Base-by-base conservation (phyloP, 2,797 vertebrate species). In the Cossypha heuglini region DNA sequence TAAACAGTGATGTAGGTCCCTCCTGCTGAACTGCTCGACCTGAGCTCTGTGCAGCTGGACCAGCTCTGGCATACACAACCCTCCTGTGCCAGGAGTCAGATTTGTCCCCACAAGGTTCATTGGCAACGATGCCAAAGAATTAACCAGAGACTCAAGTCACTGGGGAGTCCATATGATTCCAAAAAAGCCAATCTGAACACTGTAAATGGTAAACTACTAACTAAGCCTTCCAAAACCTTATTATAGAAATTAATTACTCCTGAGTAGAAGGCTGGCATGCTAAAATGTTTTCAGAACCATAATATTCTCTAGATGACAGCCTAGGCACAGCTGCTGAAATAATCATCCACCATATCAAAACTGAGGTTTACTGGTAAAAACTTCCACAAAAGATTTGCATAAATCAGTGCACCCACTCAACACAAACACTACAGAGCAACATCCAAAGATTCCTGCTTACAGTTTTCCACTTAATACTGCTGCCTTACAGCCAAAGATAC, bases 91-190 rank as follows among this genome's bases (percentile, higher is more conserved):
- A 90, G 90, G 90, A 93, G 82, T 81, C 83, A 55, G 66, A 69
- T 94, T 95, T 88, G 94, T 80, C 69, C 88, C 78, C 66, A 25
- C 49, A 84, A 59, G 69, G 73, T 78, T 95, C 80, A 77, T 62
- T 48, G 69, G 79, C 79, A 95, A 18, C 0, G 0, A 13, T 59
- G 69, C 69, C 79, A 95, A 88, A 80, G 88, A 94, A 90, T 95
- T 95, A 95, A 93, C 69, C 76, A 91, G 54, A 90, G 62, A 68
- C 68, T 73, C 33, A 10, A 81, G 51, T 75, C 88, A 91, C 69
- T n/a, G 73, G 25, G 22, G 51, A 33, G 59, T 28, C 86, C 38
- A 58, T 45, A 45, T 16, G 55, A 93, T 68, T 86, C 83, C 83
- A 91, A 63, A 90, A 86, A 93, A 90, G 72, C 40, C 42, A 45